These are phyloP conservation scores for Calameuta pallipes DNA, from an alignment of 2,888 invertebrate species.

Conservation along the genomic window DNA sequence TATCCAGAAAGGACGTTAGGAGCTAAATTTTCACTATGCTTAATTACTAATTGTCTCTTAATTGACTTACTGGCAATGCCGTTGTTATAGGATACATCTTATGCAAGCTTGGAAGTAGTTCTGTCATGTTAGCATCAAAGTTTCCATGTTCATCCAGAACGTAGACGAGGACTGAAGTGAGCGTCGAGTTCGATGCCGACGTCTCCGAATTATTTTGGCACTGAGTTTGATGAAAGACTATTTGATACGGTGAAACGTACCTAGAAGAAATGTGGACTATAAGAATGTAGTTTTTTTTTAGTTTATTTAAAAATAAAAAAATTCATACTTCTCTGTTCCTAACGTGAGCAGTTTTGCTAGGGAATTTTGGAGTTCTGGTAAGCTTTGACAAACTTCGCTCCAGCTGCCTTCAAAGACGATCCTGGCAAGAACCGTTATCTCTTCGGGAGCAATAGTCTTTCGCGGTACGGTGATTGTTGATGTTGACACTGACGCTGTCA, in stretches of 20 bases:
- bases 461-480: background rate
- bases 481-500: background rate
- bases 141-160: constrained; percentile 53
- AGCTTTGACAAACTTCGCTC: constrained; percentile 50
- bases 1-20: constrained; percentile 4
- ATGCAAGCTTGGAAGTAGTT: constrained; percentile 52
- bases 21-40: background rate
- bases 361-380: constrained; percentile 38
- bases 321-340: constrained; percentile 44
- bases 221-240: constrained; percentile 52
- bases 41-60: background rate
- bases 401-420: constrained; percentile 52
- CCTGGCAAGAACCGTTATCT: constrained; percentile 47
- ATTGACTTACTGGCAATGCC: constrained; percentile 51
- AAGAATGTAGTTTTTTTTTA: background rate
- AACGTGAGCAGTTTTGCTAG: constrained; percentile 46
- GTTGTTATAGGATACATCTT: constrained; percentile 40
- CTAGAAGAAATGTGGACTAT: constrained; percentile 36
- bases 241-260: constrained; percentile 44
- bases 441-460: constrained; percentile 30
- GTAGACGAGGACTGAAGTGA: constrained; percentile 52
- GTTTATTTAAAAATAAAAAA: background rate
- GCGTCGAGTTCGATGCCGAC: constrained; percentile 24
- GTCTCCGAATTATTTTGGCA: constrained; percentile 38
- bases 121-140: constrained; percentile 54